Conservation (phyloP, 64 coral and sea anemone genomes). For the Pocillopora verrucosa region DNA sequence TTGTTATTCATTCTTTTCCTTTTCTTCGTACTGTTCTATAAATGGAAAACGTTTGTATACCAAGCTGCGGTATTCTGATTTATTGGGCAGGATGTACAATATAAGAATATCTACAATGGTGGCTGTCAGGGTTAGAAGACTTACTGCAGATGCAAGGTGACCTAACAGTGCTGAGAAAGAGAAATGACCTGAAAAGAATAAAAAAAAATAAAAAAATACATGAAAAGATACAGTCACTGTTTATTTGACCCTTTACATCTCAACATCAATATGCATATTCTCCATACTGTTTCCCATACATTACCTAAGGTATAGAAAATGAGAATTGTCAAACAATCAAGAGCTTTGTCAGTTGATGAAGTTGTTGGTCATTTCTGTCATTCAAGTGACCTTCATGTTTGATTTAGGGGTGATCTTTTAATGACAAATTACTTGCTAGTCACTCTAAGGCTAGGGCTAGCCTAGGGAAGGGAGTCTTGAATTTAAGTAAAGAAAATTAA, state of each 20-base stretch:
- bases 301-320: too few species aligned
- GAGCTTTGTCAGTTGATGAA: too few species aligned
- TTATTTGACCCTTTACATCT: not conserved
- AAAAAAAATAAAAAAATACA: not conserved
- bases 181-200: conserved; percentile 59
- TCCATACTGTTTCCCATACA: too few species aligned
- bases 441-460: too few species aligned
- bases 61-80: conserved; percentile 71
- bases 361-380: too few species aligned
- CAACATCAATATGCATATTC: not conserved
- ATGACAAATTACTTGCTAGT: too few species aligned
- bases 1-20: conserved; percentile 15
- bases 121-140: conserved; percentile 87
- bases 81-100: conserved; percentile 81
- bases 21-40: not conserved
- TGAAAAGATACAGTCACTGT: not conserved
- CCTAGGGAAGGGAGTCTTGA: too few species aligned
- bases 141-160: conserved; percentile 80
- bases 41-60: conserved; percentile 81
- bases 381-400: too few species aligned
- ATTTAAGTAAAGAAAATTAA: too few species aligned
- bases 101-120: conserved; percentile 83
- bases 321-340: too few species aligned
- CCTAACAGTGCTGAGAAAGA: conserved; percentile 74
- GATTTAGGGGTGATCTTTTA: too few species aligned